These are phyloP conservation scores for Linnaemya vulpina DNA, from an alignment of 2,888 invertebrate genomes.

Conservation along the genomic window DNA sequence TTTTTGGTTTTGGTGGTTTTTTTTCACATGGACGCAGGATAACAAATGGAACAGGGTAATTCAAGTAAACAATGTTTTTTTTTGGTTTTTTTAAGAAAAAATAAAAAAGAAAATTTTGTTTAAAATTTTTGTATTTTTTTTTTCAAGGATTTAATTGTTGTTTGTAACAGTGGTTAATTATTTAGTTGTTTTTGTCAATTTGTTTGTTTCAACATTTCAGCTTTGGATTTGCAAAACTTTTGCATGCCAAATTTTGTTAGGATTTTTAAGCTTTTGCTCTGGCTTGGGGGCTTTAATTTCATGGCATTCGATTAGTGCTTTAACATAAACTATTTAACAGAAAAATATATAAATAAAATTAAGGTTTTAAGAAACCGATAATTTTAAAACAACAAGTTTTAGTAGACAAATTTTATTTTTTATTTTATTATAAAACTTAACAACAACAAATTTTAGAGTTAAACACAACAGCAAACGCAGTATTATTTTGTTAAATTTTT, in stretches of 20 bases:
- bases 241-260: conserved; percentile 66
- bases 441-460: conserved; percentile 24
- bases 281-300: conserved; percentile 39
- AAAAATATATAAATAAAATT: conserved; percentile 9
- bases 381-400: not conserved
- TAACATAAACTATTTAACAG: conserved; percentile 44
- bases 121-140: conserved; percentile 58
- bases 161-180: conserved; percentile 66
- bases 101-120: conserved; percentile 67
- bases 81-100: conserved; percentile 54
- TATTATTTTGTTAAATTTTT: not conserved
- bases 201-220: conserved; percentile 36
- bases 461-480: not conserved
- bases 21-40: conserved; percentile 72
- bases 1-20: conserved; percentile 57
- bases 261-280: conserved; percentile 36
- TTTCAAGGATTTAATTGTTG: conserved; percentile 52
- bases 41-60: conserved; percentile 71
- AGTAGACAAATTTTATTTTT: conserved; percentile 14
- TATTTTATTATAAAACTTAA: not conserved
- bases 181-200: conserved; percentile 49
- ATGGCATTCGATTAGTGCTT: conserved; percentile 57
- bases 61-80: conserved; percentile 71
- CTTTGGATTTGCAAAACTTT: conserved; percentile 69
- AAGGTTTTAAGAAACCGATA: conserved; percentile 6